phyloP scores from a whole-genome alignment of 2,113 vertebrate species.

The Tamias sibiricus region DNA sequence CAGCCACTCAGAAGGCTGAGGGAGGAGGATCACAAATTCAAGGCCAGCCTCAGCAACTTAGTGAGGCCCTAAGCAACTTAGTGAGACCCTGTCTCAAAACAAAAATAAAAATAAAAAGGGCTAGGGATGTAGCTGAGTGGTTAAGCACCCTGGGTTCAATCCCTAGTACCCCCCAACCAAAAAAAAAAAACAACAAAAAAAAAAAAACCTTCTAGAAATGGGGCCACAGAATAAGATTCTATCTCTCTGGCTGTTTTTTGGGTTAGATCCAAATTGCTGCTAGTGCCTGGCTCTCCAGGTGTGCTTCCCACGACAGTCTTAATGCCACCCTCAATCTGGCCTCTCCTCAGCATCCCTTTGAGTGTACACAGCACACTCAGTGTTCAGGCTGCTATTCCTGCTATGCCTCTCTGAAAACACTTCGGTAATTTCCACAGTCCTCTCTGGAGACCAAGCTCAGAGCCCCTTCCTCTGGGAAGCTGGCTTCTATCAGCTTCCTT shows the following conservation, averaged over 20 bases:
- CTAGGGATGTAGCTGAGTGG: no score
- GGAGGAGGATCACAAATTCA: no score
- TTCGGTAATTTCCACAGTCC: not conserved
- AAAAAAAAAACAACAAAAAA: no score
- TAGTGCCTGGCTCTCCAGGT: rapidly evolving
- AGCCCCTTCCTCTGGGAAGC: not conserved
- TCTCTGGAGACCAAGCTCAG: not conserved
- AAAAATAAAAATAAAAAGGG: no score
- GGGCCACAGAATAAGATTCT: not conserved
- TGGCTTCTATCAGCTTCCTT: not conserved
- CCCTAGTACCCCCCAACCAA: no score
- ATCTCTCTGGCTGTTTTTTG: not conserved
- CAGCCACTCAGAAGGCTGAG: no score
- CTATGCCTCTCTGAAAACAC: not conserved
- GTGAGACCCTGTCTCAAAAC: no score
- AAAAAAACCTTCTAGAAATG: not conserved
- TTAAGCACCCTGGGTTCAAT: no score
- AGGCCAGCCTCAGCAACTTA: no score
- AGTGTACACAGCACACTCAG: not conserved
- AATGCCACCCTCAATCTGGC: not conserved
- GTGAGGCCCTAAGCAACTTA: no score
- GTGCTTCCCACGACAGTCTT: rapidly evolving
- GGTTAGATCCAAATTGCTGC: not conserved
- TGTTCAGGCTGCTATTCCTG: not conserved
- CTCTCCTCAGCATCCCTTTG: not conserved